Conservation (phyloP, 23 tunicate genomes). For the Trididemnum nubilum region DNA sequence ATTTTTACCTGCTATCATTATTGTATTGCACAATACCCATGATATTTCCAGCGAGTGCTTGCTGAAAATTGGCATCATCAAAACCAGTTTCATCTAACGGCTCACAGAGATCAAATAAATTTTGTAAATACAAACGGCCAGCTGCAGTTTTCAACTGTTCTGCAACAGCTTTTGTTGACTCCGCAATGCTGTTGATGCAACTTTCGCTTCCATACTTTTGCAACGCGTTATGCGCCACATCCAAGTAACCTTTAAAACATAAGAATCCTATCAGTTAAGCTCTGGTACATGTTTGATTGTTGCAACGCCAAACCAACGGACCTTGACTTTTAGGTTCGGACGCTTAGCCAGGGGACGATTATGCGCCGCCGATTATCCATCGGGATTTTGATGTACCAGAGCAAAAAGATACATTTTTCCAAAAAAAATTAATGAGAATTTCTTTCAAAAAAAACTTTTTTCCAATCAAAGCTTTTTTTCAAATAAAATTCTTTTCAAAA, state of each 20-base stretch:
- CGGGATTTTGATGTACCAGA: too few relatives aligned
- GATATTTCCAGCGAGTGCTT: conserved; percentile 51
- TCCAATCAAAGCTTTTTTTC: too few relatives aligned
- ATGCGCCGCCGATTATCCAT: too few relatives aligned
- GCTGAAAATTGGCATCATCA: conserved; percentile 65
- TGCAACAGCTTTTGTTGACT: conserved; percentile 30
- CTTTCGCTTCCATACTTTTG: conserved; percentile 31
- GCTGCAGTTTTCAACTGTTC: conserved; percentile 26
- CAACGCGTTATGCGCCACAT: conserved; percentile 43
- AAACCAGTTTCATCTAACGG: conserved; percentile 17
- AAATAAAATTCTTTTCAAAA: too few relatives aligned
- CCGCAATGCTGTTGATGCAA: conserved; percentile 41
- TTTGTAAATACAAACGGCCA: conserved; percentile 31
- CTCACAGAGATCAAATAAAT: conserved; percentile 41
- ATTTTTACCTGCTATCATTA: conserved; percentile 76
- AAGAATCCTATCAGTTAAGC: not conserved
- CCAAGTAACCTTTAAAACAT: conserved; percentile 27
- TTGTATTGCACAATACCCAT: conserved; percentile 86
- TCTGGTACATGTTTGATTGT: too few relatives aligned
- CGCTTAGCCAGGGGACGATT: too few relatives aligned
- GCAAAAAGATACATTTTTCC: too few relatives aligned
- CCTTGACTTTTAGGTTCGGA: too few relatives aligned
- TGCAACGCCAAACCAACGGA: too few relatives aligned
- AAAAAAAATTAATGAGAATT: too few relatives aligned
- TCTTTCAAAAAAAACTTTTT: too few relatives aligned